Conservation (phyloP, 1,140 invertebrate genomes). For the Pygmarrhopalites habei region DNA sequence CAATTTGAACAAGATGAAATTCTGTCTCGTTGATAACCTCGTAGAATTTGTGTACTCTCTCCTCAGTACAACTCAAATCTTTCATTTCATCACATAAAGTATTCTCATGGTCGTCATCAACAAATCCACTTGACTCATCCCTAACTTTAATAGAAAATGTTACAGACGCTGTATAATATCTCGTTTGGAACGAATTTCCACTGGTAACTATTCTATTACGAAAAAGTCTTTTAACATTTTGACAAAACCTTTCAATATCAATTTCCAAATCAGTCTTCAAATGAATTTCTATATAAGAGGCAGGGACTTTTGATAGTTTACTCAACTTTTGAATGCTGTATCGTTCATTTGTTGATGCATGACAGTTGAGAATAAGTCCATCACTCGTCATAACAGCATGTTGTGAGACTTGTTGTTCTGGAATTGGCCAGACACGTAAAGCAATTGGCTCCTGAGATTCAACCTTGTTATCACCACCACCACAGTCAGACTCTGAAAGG, state of each 20-base stretch:
- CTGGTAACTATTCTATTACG: constrained; percentile 3
- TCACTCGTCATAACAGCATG: not conserved
- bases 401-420: not conserved
- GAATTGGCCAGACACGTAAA: constrained; percentile 12
- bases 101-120: not conserved
- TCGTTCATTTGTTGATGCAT: not conserved
- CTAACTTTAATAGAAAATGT: not conserved
- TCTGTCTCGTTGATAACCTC: constrained; percentile 13
- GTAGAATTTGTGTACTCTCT: not conserved
- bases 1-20: not conserved
- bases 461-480: not conserved
- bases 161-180: constrained; percentile 21
- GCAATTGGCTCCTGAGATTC: not conserved
- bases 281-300: too few species aligned
- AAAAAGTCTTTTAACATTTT: constrained; percentile 6
- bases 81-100: not conserved
- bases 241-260: constrained; percentile 12
- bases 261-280: constrained; percentile 1
- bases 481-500: not conserved
- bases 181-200: constrained; percentile 23
- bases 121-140: too few species aligned
- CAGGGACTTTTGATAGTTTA: too few species aligned
- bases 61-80: not conserved
- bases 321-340: constrained; percentile 7
- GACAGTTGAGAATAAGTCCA: constrained; percentile 9